Percentiles rank a stretch among this genome's conserved stretches.
Conservation (phyloP, 2,888 invertebrate species). For the Thysanoteuthis rhombus region DNA sequence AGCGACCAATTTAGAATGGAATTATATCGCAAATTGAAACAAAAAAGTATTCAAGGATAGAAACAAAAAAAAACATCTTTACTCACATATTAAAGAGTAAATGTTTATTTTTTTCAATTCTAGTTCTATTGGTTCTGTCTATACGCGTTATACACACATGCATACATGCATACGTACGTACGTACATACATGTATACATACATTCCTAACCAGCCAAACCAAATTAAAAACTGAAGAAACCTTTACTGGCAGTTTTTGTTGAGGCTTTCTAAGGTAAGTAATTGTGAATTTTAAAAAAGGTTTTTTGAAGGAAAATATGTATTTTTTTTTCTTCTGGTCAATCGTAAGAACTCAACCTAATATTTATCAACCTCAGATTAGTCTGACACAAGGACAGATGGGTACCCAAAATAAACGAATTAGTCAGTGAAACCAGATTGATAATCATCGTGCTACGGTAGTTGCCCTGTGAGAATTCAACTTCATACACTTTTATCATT, state of each 20-base stretch:
- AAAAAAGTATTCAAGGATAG: no score
- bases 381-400: background rate
- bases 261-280: background rate
- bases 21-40: no score
- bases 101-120: no score
- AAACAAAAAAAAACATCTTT: no score
- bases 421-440: background rate
- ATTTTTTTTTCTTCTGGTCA: background rate
- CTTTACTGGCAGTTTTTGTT: background rate
- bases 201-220: background rate
- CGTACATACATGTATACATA: slow-evolving; percentile 14
- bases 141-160: background rate
- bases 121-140: no score
- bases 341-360: background rate
- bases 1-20: no score
- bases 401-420: background rate
- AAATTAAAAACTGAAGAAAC: no score
- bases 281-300: background rate
- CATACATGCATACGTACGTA: background rate
- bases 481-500: background rate
- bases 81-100: no score
- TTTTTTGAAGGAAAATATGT: no score
- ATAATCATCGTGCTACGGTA: background rate
- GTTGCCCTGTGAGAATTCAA: background rate
- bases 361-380: background rate